These are phyloP conservation scores for Pomatorhinus ruficollis DNA, from an alignment of 2,113 vertebrate genomes.

Conservation along the genomic window DNA sequence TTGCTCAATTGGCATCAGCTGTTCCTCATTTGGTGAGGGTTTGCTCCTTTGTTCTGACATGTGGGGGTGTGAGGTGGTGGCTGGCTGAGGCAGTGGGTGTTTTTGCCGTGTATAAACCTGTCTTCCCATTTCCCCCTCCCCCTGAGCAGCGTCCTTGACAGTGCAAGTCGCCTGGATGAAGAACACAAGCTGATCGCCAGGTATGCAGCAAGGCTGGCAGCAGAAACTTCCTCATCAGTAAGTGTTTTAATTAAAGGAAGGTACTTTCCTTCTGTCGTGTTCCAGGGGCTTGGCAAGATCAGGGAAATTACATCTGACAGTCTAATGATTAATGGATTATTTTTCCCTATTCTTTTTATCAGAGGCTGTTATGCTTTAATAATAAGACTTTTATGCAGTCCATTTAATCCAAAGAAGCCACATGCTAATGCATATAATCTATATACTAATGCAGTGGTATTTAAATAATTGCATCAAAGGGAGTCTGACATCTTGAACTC, in stretches of 20 bases:
- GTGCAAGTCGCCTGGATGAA: slow-evolving; percentile 91
- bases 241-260: slow-evolving; percentile 71
- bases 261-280: background rate
- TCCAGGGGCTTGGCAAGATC: slow-evolving; percentile 29
- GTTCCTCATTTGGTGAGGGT: rapidly evolving
- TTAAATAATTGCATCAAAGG: slow-evolving; percentile 39
- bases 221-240: slow-evolving; percentile 89
- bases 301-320: background rate
- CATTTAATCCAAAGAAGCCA: slow-evolving; percentile 5
- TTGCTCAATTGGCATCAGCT: background rate
- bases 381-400: background rate
- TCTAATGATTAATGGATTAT: slow-evolving; percentile 22
- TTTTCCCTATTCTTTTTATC: slow-evolving; percentile 3
- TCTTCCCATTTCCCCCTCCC: background rate
- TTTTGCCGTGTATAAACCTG: background rate
- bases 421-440: slow-evolving; percentile 13
- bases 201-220: slow-evolving; percentile 95
- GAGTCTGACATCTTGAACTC: slow-evolving; percentile 12
- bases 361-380: background rate
- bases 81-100: background rate
- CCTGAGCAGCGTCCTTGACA: slow-evolving; percentile 86
- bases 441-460: slow-evolving; percentile 20
- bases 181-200: slow-evolving; percentile 97
- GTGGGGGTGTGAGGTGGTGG: background rate
- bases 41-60: background rate